Evolutionary conservation across 2,113 vertebrate genomes (phyloP).

Genomic region (Triplophysa siluroides): DNA sequence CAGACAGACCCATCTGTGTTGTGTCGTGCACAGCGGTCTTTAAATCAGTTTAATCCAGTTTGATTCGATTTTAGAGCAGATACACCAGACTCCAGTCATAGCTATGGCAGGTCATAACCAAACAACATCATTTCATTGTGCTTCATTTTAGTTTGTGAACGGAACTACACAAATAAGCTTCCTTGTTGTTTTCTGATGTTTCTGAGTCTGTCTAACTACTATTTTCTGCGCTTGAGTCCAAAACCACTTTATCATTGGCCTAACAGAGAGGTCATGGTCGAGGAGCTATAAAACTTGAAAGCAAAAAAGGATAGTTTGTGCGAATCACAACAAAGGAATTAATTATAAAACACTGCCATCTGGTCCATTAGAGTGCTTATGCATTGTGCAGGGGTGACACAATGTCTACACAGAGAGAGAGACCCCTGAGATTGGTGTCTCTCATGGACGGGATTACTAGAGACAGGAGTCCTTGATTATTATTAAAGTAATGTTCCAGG

Average conservation of each 20-base stretch:
- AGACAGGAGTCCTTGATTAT: background rate
- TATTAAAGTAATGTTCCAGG: background rate
- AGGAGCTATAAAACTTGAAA: background rate
- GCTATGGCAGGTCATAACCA: background rate
- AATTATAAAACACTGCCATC: background rate
- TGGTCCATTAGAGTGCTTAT: slow-evolving; percentile 13
- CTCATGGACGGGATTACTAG: too few relatives aligned
- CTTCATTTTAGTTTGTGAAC: too few relatives aligned
- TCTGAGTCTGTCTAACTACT: background rate
- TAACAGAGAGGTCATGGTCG: background rate
- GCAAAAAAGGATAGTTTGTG: background rate
- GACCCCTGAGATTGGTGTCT: too few relatives aligned
- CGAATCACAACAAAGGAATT: background rate
- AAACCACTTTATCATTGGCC: too few relatives aligned
- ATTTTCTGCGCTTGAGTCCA: background rate
- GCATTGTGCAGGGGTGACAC: background rate
- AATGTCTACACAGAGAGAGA: background rate
- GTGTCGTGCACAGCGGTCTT: background rate
- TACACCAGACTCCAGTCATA: background rate
- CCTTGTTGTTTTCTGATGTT: background rate
- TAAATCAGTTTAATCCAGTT: background rate
- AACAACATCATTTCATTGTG: background rate
- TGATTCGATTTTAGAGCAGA: background rate
- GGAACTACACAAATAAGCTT: too few relatives aligned
- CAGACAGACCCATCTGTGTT: slow-evolving; percentile 1